Evolutionary conservation across 1,140 invertebrate genomes (phyloP).

Genomic region (Antheraea mylitta): DNA sequence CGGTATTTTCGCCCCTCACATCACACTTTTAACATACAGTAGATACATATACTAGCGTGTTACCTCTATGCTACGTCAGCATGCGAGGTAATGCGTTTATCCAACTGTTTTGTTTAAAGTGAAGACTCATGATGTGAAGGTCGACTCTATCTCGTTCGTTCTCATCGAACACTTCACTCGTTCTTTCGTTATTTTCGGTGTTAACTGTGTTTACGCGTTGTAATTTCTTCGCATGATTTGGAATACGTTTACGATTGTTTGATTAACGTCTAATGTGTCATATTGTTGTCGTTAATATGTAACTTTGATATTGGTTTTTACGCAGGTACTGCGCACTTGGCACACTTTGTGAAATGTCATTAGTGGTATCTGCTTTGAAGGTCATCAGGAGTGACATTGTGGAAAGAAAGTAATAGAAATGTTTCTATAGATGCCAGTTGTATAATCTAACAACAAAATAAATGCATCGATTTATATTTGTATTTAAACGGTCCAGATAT

Average conservation of each 20-base stretch:
- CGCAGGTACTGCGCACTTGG: constrained; percentile 68
- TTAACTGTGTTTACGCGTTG: constrained; percentile 69
- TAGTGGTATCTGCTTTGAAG: constrained; percentile 33
- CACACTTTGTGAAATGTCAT: constrained; percentile 68
- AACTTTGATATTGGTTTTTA: constrained; percentile 45
- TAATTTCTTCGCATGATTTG: constrained; percentile 70
- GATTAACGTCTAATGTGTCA: constrained; percentile 39
- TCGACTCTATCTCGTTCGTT: constrained; percentile 39
- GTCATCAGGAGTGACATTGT: constrained; percentile 19
- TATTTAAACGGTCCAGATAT: background rate
- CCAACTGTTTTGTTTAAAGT: background rate
- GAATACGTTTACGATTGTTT: constrained; percentile 42
- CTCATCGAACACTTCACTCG: constrained; percentile 42
- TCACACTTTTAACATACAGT: constrained; percentile 47
- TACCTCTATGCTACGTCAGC: constrained; percentile 12
- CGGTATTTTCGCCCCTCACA: constrained; percentile 58
- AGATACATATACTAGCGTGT: constrained; percentile 21
- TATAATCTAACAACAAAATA: background rate
- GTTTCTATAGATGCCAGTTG: background rate
- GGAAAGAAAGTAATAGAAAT: constrained; percentile 3
- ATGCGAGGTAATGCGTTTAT: background rate
- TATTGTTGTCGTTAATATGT: constrained; percentile 37
- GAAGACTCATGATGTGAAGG: constrained; percentile 24
- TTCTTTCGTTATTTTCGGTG: constrained; percentile 49
- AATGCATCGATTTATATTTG: background rate